Evolutionary conservation across 2,113 vertebrate species (phyloP).

Genomic region (Eptesicus fuscus): DNA sequence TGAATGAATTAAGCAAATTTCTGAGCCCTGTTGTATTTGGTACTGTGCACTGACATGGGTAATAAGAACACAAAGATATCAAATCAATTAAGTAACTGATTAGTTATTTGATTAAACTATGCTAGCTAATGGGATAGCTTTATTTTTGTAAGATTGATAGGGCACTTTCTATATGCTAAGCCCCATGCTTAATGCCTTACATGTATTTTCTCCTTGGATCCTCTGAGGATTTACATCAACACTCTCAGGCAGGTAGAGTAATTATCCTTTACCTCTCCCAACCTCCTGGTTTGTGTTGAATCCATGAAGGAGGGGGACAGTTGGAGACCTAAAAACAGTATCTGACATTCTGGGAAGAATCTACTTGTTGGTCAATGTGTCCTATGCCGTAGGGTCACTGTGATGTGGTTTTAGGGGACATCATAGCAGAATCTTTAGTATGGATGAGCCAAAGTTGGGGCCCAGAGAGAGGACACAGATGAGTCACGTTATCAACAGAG

Average conservation of each 20-base stretch:
- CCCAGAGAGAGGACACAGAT: neutral
- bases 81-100: neutral
- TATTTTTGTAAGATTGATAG: neutral
- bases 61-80: neutral
- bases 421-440: neutral
- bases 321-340: neutral
- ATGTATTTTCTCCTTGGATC: neutral
- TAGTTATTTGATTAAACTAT: slow-evolving; percentile 28
- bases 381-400: neutral
- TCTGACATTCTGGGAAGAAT: neutral
- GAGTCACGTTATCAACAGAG: neutral
- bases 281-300: neutral
- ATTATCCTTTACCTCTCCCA: neutral
- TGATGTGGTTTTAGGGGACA: neutral
- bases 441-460: neutral
- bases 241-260: neutral
- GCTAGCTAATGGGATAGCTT: neutral
- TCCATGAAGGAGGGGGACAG: neutral
- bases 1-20: neutral
- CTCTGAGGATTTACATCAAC: neutral
- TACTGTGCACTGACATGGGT: no score
- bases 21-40: neutral
- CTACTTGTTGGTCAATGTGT: neutral
- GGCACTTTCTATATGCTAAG: neutral
- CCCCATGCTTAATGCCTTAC: neutral